Evolutionary conservation across 2,113 vertebrate species (phyloP), one percentile per base, ranked within the genome.

Genomic region (Gasterosteus aculeatus): DNA sequence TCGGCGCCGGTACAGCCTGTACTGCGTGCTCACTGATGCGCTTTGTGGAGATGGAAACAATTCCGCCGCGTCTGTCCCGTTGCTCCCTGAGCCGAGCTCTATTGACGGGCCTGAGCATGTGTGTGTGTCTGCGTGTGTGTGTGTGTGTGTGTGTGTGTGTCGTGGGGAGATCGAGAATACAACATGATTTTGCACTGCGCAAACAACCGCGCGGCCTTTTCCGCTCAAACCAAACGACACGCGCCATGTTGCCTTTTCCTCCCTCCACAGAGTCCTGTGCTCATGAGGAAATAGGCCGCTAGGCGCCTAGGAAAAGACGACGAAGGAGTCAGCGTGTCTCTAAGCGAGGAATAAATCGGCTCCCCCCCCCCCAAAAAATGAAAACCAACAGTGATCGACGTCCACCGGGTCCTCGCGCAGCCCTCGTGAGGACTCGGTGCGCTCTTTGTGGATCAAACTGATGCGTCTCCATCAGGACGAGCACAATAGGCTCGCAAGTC

Each of bases 171-270:
- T 33, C 72, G 63, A 64, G n/a, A 19, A 41, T 31, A 44, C 58
- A 39, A 54, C 35, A 64, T 47, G 75, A 76, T 56, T 19, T 56
- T 19, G 72, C 71, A 65, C 5, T 15, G 67, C 70, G 82, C 72
- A 19, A 33, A 70, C 53, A 69, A 39, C 16, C 46, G 19, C 79
- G 82, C 89, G 86, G 88, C 88, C 90, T 87, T 63, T 26, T 81
- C 61, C 64, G 79, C 79, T 84, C 78, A 77, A 59, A 75, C 68
- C 47, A 44, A 46, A 69, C 69, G 76, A 78, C 65, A 78, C 75
- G 88, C 91, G 91, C 91, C 91, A 92, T 92, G 68, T 92, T 92
- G 91, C 61, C 84, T 90, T 69, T 57, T 44, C 8, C 8, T 68
- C 9, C 35, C 33, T 7, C 35, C 35, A 4, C 58, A 35, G 22